These are phyloP conservation scores for Dissostichus mawsoni DNA, from an alignment of 2,113 vertebrate species.

Conservation along the genomic window DNA sequence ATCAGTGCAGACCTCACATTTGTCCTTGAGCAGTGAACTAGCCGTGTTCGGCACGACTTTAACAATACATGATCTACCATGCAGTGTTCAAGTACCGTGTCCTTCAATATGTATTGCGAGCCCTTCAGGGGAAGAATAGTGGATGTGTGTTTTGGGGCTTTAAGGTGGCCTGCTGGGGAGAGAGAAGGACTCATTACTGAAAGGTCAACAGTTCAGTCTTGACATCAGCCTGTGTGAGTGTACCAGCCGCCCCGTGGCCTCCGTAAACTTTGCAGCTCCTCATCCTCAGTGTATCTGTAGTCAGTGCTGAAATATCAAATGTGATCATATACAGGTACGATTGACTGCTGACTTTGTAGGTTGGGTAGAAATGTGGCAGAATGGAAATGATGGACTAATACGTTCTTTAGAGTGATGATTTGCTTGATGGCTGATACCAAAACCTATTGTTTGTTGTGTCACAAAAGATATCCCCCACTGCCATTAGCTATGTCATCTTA, in stretches of 20 bases:
- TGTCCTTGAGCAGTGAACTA: neutral
- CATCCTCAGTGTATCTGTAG: conserved; percentile 1
- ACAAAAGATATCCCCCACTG: too few relatives aligned
- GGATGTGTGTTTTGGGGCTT: neutral
- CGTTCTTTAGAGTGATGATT: too few relatives aligned
- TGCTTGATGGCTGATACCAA: too few relatives aligned
- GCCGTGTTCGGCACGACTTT: neutral
- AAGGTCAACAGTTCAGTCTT: conserved; percentile 32
- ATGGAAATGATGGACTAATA: too few relatives aligned
- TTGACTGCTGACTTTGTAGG: neutral
- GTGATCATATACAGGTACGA: neutral
- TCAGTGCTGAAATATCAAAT: conserved; percentile 20
- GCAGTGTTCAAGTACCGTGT: neutral
- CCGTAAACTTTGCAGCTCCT: neutral
- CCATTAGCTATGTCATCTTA: too few relatives aligned
- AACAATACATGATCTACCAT: conserved; percentile 1
- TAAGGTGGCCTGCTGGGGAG: neutral
- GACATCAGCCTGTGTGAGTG: neutral
- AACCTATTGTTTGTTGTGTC: too few relatives aligned
- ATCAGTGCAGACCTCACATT: neutral
- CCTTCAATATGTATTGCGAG: neutral
- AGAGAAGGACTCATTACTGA: conserved; percentile 23
- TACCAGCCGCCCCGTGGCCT: neutral
- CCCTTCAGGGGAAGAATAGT: neutral
- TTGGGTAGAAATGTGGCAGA: neutral